These are phyloP conservation scores for Aplochiton taeniatus DNA, from an alignment of 2,797 vertebrate genomes.

Conservation along the genomic window DNA sequence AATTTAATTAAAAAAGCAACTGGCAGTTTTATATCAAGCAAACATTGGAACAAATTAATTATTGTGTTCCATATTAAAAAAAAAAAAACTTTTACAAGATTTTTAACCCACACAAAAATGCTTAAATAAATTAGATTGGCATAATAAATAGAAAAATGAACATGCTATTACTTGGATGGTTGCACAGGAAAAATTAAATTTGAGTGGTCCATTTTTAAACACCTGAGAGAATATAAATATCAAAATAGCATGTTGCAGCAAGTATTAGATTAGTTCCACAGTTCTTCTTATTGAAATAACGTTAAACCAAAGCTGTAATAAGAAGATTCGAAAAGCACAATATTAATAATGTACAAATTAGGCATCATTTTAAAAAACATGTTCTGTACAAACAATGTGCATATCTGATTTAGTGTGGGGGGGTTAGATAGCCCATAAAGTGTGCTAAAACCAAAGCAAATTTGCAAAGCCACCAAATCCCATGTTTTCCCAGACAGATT, in stretches of 20 bases:
- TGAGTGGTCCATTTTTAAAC: conserved; percentile 68
- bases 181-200: conserved; percentile 68
- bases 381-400: conserved; percentile 75
- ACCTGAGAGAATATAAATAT: conserved; percentile 83
- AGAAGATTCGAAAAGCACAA: conserved; percentile 57
- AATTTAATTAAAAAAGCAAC: conserved; percentile 67
- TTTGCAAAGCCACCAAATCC: background rate
- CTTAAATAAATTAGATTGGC: conserved; percentile 81
- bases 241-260: conserved; percentile 73
- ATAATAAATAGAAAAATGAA: conserved; percentile 69
- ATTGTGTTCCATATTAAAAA: conserved; percentile 73
- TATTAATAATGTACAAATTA: conserved; percentile 64
- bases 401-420: conserved; percentile 70
- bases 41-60: conserved; percentile 74
- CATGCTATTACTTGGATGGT: conserved; percentile 71
- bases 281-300: conserved; percentile 49
- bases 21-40: conserved; percentile 76
- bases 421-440: conserved; percentile 23
- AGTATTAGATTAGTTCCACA: conserved; percentile 64
- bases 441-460: conserved; percentile 8
- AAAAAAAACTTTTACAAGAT: conserved; percentile 71
- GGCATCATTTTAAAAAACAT: conserved; percentile 63
- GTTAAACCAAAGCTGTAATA: conserved; percentile 65
- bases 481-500: too few relatives aligned
- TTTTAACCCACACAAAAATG: conserved; percentile 77